A percentile compares a stretch with the other conserved stretches of the same genome.
phyloP scores from a whole-genome alignment of 2,888 invertebrate species.

The Furcula furcula region DNA sequence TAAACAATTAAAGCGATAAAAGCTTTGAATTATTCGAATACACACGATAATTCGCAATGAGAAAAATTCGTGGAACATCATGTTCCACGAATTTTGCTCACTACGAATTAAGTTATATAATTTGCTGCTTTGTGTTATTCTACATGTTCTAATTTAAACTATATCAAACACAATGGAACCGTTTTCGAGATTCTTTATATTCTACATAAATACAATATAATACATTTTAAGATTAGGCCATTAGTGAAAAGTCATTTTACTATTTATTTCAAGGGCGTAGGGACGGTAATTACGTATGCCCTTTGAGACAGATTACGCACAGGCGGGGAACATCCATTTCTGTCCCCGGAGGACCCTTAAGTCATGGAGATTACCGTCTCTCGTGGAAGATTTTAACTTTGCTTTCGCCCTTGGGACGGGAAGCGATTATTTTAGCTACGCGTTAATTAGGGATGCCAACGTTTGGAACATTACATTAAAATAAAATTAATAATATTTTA shows the following conservation, averaged over 20 bases:
- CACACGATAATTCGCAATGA: no score
- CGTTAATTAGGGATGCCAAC: no score
- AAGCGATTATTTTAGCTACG: no score
- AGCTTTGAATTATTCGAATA: not conserved
- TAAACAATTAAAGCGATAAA: not conserved
- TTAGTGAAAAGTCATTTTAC: conserved; percentile 1
- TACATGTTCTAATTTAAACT: not conserved
- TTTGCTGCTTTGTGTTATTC: no score
- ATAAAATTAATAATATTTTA: no score
- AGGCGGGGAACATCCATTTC: not conserved
- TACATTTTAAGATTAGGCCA: not conserved
- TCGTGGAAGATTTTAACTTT: not conserved
- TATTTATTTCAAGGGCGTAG: not conserved
- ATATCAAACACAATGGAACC: not conserved
- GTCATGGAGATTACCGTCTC: not conserved
- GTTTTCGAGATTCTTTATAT: not conserved
- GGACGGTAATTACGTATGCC: conserved; percentile 1
- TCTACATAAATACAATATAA: not conserved
- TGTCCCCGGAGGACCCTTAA: not conserved
- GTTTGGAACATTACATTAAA: no score
- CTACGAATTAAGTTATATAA: no score
- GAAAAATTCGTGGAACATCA: no score
- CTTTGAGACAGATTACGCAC: conserved; percentile 2
- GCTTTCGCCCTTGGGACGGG: not conserved
- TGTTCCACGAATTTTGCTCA: no score